Conservation (phyloP, 2,888 invertebrate genomes). For the Chaitophorus viminalis region DNA sequence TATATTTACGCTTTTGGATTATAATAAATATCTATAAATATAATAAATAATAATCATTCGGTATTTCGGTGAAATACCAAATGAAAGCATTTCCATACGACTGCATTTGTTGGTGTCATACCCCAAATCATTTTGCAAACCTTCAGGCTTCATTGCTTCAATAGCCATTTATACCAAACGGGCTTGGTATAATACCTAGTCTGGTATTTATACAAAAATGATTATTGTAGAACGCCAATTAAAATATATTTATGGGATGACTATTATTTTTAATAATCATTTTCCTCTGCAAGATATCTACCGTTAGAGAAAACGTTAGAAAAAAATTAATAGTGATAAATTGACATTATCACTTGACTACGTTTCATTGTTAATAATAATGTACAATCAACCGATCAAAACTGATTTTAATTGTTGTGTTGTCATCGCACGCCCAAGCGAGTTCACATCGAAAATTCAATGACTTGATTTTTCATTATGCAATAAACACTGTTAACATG, state of each 20-base stretch:
- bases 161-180: neutral
- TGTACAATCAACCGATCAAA: conserved; percentile 37
- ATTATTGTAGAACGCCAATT: neutral
- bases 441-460: conserved; percentile 20
- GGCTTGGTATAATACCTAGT: neutral
- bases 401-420: conserved; percentile 41
- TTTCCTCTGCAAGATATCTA: neutral
- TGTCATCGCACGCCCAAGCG: conserved; percentile 23
- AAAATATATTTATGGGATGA: conserved; percentile 45
- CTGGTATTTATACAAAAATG: neutral
- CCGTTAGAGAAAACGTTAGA: conserved; percentile 22
- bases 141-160: too few relatives aligned
- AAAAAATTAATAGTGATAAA: conserved; percentile 45
- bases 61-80: neutral
- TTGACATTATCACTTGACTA: conserved; percentile 37
- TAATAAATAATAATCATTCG: neutral
- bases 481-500: neutral
- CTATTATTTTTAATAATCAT: conserved; percentile 38
- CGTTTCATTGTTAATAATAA: conserved; percentile 38
- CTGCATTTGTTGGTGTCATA: neutral
- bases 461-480: neutral
- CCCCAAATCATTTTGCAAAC: neutral
- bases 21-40: neutral
- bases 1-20: neutral
- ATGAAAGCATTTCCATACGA: neutral